Conservation (phyloP, 2,113 vertebrate species). For the Bungarus multicinctus region DNA sequence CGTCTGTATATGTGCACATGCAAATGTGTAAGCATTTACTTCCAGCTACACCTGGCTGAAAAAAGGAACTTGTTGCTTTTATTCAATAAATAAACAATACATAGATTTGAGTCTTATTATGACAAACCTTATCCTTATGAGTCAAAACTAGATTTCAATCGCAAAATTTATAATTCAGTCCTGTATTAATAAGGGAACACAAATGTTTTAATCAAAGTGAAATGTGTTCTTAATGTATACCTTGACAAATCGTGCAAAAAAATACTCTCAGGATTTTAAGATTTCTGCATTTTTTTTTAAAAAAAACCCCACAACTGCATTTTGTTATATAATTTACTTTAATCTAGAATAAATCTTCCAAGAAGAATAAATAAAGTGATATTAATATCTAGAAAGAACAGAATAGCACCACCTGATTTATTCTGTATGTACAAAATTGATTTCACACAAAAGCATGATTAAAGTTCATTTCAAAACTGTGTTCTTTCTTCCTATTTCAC, state of each 20-base stretch:
- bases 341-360: not conserved
- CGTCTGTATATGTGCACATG: not conserved
- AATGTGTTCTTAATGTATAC: constrained; percentile 45
- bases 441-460: not conserved
- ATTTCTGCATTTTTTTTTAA: not conserved
- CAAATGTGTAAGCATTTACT: not conserved
- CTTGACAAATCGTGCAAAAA: not conserved
- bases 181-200: constrained; percentile 32
- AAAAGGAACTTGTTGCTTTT: not conserved
- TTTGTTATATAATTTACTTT: not conserved
- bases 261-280: not conserved
- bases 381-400: not conserved
- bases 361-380: not conserved
- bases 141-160: constrained; percentile 38
- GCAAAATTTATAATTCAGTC: constrained; percentile 33
- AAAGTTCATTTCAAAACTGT: not conserved
- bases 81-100: not conserved
- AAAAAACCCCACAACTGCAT: not conserved
- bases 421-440: not conserved
- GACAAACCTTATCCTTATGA: not conserved
- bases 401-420: not conserved
- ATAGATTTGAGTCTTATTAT: not conserved
- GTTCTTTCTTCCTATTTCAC: not conserved
- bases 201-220: constrained; percentile 47
- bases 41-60: not conserved